Base-by-base conservation (phyloP, 2,888 invertebrate genomes). In the Cheilosia scutellata region DNA sequence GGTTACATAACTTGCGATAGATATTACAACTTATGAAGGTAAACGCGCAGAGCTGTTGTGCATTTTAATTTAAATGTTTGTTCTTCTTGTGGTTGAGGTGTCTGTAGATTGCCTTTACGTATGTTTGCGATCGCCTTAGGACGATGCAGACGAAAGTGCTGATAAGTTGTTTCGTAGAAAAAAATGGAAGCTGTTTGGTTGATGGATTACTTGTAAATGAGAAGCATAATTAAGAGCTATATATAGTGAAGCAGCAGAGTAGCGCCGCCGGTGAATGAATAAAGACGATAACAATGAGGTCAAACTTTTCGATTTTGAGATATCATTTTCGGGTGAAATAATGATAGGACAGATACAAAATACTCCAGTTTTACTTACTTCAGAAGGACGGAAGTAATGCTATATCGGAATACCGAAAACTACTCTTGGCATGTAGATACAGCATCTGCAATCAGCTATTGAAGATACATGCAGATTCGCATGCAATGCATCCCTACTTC, bases 1-100 rank as follows among this genome's bases (percentile, higher is more conserved):
- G 3, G 2, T 75, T 75, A 33, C 49, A 55, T 20, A 65, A 75
- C 37, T 13, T 7, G 16, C 53, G 6, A 4, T n/a, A 16, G 25
- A 47, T 27, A 49, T 51, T 57, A 58, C 75, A 66, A 37, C 49
- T 55, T 68, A 40, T 68, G 58, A 76, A 66, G 66, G 75, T 66
- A 60, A 76, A 68, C 66, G 60, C 20, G 31, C 58, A 57, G 27
- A 6, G 42, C 11, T 37, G 37, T 57, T 57, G 58, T 47, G 58
- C 53, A 63, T 57, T 63, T 37, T 63, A 66, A 75, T 65, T 65
- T 29, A 49, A 58, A 68, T 74, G 53, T 74, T 63, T 74, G 33
- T 47, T 74, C 53, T 76, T 58, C 65, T 66, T 57, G 20, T 29
- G 63, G 25, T 27, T 37, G 37, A 25, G 53, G 62, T 25, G 29